Evolutionary conservation across 2,888 invertebrate genomes (phyloP), one percentile per base, ranked within the genome.

Genomic region (Tetrapedia diversipes): DNA sequence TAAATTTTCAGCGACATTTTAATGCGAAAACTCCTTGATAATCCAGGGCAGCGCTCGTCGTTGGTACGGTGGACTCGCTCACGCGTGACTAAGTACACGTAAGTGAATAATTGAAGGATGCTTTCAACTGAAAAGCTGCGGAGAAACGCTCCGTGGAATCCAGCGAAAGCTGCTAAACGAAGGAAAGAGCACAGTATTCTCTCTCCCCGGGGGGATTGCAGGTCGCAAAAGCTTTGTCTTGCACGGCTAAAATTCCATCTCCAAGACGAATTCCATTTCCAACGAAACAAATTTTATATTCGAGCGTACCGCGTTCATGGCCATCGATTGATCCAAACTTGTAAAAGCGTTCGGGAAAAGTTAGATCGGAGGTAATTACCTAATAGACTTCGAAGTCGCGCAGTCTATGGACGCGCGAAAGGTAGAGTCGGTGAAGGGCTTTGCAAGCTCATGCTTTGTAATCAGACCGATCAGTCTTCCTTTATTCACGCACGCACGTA

Each of bases 101-200:
- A 89, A 88, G 88, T 88, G 88, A 88, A 88, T 88, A 88, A 88
- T 88, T 89, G 84, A 88, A 85, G 84, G 83, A 86, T 86, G 89
- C 89, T 89, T 88, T 88, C 86, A 89, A 86, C 88, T 83, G 60
- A 78, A 77, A 72, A 80, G 83, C 80, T 69, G 57, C 77, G 57
- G 80, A 79, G 78, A 60, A 37, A 53, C 65, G 32, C 61, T 53
- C 19, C 56, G 66, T 63, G 79, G 83, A 70, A 73, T 61, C 60
- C 64, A 63, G 43, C 72, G 61, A 79, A 79, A 84, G 82, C 82
- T 79, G 71, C 65, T 74, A 60, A 80, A 77, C 77, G 80, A 81
- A 74, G 81, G 77, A 77, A 81, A 81, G 76, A 77, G 73, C 73
- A 45, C 77, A 57, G 77, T 77, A 72, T 76, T 59, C 69, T 64